These are phyloP conservation scores for Cherax destructor DNA, from an alignment of 1,140 invertebrate genomes.

Conservation along the genomic window DNA sequence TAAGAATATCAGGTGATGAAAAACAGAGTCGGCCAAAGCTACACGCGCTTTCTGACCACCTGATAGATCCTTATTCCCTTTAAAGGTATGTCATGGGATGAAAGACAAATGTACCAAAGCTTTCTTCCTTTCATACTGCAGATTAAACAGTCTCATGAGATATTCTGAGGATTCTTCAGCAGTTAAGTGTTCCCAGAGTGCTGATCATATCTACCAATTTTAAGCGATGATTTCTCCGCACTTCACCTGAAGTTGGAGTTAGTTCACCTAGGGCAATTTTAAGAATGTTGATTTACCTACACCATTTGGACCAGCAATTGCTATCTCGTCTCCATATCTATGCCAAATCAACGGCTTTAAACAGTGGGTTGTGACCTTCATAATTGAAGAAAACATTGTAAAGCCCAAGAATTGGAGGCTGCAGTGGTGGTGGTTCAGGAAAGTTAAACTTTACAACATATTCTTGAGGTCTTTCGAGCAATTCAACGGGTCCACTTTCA, in stretches of 20 bases:
- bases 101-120: slow-evolving; percentile 93
- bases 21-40: slow-evolving; percentile 91
- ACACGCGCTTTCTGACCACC: slow-evolving; percentile 98
- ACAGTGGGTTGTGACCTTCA: slow-evolving; percentile 66
- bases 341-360: slow-evolving; percentile 72
- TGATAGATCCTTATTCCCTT: slow-evolving; percentile 87
- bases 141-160: slow-evolving; percentile 93
- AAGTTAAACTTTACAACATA: slow-evolving; percentile 98
- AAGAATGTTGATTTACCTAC: slow-evolving; percentile 99
- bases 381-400: slow-evolving; percentile 78
- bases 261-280: slow-evolving; percentile 90
- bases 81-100: slow-evolving; percentile 93
- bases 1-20: slow-evolving; percentile 92
- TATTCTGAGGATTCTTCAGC: slow-evolving; percentile 97
- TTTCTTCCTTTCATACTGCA: slow-evolving; percentile 90
- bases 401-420: slow-evolving; percentile 95
- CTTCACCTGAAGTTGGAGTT: slow-evolving; percentile 82
- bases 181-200: slow-evolving; percentile 99
- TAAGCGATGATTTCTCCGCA: slow-evolving; percentile 71
- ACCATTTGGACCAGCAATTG: slow-evolving; percentile 79
- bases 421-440: slow-evolving; percentile 94
- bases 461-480: slow-evolving; percentile 91
- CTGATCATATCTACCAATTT: slow-evolving; percentile 97
- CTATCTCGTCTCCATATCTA: slow-evolving; percentile 72
- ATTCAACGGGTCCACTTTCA: slow-evolving; percentile 85